Evolutionary conservation across 2,888 invertebrate genomes (phyloP), one percentile per base, ranked within the genome.

Genomic region (Nymphalis polychloros): DNA sequence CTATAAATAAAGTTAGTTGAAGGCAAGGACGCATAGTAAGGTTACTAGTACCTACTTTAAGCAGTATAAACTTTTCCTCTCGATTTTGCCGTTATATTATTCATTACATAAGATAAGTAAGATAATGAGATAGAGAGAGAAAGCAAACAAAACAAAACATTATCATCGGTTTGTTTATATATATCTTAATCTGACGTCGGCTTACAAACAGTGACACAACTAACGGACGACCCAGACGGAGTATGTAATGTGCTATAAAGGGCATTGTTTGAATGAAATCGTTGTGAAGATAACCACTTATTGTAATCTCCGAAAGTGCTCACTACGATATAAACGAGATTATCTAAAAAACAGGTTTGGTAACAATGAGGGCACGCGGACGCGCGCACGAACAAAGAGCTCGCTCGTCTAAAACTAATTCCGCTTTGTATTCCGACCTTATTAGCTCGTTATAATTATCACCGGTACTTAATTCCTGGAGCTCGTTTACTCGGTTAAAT

Each of bases 391-490:
- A 8, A 59, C 64, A 64, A 64, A 59, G 59, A 19, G 35, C 50
- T 48, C 60, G 46, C 60, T 57, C 59, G 59, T 41, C 20, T 59
- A 35, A 59, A 59, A 64, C 59, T 64, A 59, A 64, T 64, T 64
- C n/a, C 41, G 57, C 23, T 64, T 64, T 64, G 64, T 64, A 64
- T 64, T 64, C 64, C 49, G 59, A 23, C 23, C 64, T 50, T 59
- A 64, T 64, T 59, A 59, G 50, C 50, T 64, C 64, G 64, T 64
- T 47, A 64, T 59, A 64, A 59, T 64, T 52, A 59, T 64, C 64
- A 46, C 59, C 59, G 49, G 59, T 10, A 59, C 50, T 64, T 59
- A 50, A 52, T 64, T 52, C 41, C 27, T 27, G 59, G 50, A 50
- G 50, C 59, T 41, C 59, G 59, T 64, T 59, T n/a, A 50, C 59